phyloP scores from a whole-genome alignment of 2,797 vertebrate species.

The Numenius phaeopus region DNA sequence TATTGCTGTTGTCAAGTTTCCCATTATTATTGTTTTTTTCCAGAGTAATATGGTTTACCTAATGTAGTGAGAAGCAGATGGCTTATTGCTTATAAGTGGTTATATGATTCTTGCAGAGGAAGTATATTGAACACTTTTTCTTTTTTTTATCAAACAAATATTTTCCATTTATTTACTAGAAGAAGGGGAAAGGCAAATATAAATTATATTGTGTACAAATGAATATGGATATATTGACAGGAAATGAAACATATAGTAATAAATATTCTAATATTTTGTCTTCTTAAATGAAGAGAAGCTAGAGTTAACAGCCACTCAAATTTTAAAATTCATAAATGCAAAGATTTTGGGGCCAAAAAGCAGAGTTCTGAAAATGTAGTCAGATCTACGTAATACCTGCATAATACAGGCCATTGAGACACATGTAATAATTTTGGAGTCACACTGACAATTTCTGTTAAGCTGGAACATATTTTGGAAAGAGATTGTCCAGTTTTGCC shows the following conservation, averaged over 20 bases:
- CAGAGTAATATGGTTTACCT: neutral
- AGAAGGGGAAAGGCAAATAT: neutral
- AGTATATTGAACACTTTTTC: neutral
- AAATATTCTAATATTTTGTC: neutral
- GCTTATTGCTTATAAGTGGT: conserved; percentile 6
- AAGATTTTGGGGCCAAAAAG: neutral
- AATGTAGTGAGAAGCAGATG: conserved; percentile 38
- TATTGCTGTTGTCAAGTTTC: conserved; percentile 50
- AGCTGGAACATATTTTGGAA: neutral
- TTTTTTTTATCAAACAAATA: neutral
- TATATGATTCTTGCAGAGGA: neutral
- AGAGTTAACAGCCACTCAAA: neutral
- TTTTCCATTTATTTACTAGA: neutral
- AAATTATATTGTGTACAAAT: neutral
- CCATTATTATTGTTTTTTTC: neutral
- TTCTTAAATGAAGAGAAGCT: neutral
- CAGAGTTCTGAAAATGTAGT: neutral
- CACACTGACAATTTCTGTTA: neutral
- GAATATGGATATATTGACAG: neutral
- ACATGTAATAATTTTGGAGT: accelerated
- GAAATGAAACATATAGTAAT: neutral
- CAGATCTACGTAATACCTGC: neutral
- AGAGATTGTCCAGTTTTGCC: neutral
- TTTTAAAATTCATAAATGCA: neutral
- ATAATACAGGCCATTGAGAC: neutral